Evolutionary conservation across 1,140 invertebrate genomes (phyloP).

Genomic region (Bombus superbus): DNA sequence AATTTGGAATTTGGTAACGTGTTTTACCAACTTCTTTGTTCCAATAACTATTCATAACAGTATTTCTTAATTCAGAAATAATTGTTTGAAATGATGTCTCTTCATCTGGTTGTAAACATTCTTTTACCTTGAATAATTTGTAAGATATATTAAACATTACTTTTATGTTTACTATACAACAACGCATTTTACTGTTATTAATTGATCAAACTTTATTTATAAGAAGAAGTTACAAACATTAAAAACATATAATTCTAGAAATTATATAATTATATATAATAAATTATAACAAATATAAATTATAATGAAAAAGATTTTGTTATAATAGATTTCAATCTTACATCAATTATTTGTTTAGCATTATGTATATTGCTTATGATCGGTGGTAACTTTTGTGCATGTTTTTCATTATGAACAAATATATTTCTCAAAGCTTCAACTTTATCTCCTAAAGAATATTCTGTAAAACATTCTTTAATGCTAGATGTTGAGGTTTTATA

Average conservation of each 20-base stretch:
- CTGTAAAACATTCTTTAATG: constrained; percentile 29
- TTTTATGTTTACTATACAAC: not conserved
- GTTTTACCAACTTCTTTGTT: constrained; percentile 67
- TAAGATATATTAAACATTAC: not conserved
- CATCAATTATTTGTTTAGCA: constrained; percentile 12
- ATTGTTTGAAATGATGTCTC: constrained; percentile 61
- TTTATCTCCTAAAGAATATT: constrained; percentile 38
- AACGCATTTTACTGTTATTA: not conserved
- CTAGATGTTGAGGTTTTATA: not conserved
- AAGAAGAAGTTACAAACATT: not conserved
- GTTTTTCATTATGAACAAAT: constrained; percentile 18
- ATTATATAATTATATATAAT: not conserved
- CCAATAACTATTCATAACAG: constrained; percentile 65
- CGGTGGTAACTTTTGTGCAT: not conserved
- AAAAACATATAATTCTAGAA: not conserved
- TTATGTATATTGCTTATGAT: not conserved
- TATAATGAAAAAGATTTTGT: not conserved
- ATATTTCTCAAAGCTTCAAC: constrained; percentile 25
- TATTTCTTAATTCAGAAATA: constrained; percentile 65
- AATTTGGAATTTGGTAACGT: constrained; percentile 51
- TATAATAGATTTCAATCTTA: constrained; percentile 13
- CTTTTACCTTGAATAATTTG: constrained; percentile 56
- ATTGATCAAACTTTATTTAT: not conserved
- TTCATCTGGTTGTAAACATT: constrained; percentile 55
- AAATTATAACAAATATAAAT: not conserved